These are phyloP conservation scores for Paragorgia papillata DNA, from an alignment of 92 coral and sea anemone genomes.

Conservation along the genomic window DNA sequence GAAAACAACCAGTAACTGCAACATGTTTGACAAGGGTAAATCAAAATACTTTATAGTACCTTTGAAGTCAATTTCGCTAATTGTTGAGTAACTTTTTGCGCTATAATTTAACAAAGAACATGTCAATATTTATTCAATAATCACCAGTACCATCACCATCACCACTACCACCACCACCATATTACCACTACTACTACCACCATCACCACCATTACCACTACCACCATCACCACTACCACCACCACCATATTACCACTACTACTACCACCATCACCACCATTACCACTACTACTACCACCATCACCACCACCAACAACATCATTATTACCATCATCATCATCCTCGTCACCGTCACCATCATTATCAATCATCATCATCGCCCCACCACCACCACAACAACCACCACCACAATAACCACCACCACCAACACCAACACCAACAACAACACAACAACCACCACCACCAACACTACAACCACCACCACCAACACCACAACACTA, in stretches of 20 bases:
- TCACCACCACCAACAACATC: neutral
- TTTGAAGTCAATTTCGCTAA: constrained; percentile 28
- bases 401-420: neutral
- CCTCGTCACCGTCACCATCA: neutral
- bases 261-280: too few relatives aligned
- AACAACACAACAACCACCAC: too few relatives aligned
- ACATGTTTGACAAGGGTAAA: too few relatives aligned
- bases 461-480: neutral
- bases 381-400: neutral
- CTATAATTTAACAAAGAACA: neutral
- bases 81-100: constrained; percentile 42
- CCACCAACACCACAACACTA: neutral
- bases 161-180: neutral
- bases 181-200: neutral
- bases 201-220: neutral
- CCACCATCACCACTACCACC: neutral
- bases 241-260: too few relatives aligned
- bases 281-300: neutral
- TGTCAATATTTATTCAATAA: neutral
- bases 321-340: neutral
- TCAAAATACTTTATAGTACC: neutral
- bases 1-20: too few relatives aligned
- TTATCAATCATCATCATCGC: neutral
- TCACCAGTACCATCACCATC: neutral
- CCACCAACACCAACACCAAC: neutral